Percentiles rank a stretch among this genome's conserved stretches.
These are phyloP conservation scores for Plestiodon gilberti DNA, from an alignment of 2,113 vertebrate genomes.

Conservation along the genomic window DNA sequence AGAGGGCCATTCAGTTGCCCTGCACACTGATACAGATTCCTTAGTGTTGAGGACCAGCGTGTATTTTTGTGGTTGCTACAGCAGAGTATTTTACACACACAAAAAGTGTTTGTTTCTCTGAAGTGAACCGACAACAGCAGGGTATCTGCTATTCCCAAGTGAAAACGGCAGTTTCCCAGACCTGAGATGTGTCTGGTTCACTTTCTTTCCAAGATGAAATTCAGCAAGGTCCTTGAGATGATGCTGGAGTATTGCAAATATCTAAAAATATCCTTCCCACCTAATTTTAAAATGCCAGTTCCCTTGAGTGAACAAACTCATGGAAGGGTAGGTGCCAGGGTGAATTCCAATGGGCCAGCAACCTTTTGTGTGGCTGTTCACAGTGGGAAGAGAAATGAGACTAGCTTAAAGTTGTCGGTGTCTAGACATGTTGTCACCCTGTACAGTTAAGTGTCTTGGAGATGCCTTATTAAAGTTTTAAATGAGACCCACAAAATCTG, in stretches of 20 bases:
- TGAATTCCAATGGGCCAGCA: slow-evolving; percentile 60
- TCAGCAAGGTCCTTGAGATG: slow-evolving; percentile 66
- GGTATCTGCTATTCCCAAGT: slow-evolving; percentile 68
- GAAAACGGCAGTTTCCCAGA: slow-evolving; percentile 69
- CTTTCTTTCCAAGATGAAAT: slow-evolving; percentile 60
- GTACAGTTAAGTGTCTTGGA: slow-evolving; percentile 46
- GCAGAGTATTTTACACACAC: slow-evolving; percentile 67
- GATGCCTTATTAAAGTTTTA: slow-evolving; percentile 31
- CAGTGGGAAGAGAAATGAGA: slow-evolving; percentile 62
- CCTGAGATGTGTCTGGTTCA: slow-evolving; percentile 71
- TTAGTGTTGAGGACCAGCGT: slow-evolving; percentile 68
- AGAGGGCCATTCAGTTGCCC: slow-evolving; percentile 18
- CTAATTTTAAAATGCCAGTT: slow-evolving; percentile 68
- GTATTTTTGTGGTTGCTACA: slow-evolving; percentile 77
- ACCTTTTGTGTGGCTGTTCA: slow-evolving; percentile 66
- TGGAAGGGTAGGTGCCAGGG: slow-evolving; percentile 51
- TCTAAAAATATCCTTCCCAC: slow-evolving; percentile 63
- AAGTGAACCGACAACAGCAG: slow-evolving; percentile 66
- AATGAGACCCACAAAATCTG: slow-evolving; percentile 5
- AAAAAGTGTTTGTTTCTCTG: slow-evolving; percentile 70
- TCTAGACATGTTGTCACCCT: slow-evolving; percentile 72
- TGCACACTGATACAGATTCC: slow-evolving; percentile 30
- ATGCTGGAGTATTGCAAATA: slow-evolving; percentile 44
- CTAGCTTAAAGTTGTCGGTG: slow-evolving; percentile 68
- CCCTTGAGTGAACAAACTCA: slow-evolving; percentile 68